These are phyloP conservation scores for Drosophila sproati DNA, from an alignment of 1,140 invertebrate species.

Conservation along the genomic window DNA sequence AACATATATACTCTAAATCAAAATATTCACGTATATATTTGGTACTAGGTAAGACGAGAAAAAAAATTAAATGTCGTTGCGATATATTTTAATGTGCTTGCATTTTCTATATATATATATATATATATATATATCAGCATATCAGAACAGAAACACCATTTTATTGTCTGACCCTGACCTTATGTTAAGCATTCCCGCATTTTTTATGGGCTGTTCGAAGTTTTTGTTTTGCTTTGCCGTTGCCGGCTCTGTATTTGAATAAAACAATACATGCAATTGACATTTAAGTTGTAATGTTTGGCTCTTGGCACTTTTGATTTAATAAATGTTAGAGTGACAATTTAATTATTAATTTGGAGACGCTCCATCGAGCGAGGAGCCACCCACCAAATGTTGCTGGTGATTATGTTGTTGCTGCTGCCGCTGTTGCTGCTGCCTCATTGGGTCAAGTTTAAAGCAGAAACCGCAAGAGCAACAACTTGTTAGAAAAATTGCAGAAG, in stretches of 20 bases:
- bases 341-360: slow-evolving; percentile 10
- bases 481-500: slow-evolving; percentile 67
- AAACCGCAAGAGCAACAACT: slow-evolving; percentile 15
- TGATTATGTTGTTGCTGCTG: neutral
- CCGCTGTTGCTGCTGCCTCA: slow-evolving; percentile 29
- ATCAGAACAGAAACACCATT: no score
- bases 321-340: neutral
- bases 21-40: neutral
- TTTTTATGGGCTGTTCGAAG: no score
- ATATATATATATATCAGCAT: no score
- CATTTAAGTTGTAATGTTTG: neutral
- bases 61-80: neutral
- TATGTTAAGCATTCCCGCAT: no score
- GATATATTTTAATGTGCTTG: neutral
- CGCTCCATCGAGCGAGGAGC: slow-evolving; percentile 23
- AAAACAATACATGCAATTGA: no score
- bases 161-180: no score
- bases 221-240: no score
- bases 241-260: no score
- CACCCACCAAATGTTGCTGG: slow-evolving; percentile 22
- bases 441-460: slow-evolving; percentile 76
- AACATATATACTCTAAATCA: neutral
- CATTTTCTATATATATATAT: neutral
- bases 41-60: neutral
- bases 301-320: neutral